phyloP scores from a whole-genome alignment of 2,797 vertebrate genomes.

The Salarias fasciatus region DNA sequence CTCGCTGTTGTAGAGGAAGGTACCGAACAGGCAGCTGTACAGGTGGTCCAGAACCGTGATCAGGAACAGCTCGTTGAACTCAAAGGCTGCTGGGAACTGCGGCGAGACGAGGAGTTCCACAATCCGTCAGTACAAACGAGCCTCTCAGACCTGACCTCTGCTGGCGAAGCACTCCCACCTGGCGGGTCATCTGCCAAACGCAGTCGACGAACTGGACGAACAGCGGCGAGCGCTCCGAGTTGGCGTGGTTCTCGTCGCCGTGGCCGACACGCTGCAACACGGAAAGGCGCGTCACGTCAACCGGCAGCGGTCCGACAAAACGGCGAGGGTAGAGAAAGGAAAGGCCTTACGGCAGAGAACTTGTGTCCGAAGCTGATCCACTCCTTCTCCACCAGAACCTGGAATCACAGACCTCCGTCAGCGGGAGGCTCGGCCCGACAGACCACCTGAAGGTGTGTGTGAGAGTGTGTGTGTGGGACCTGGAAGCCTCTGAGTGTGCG shows the following conservation, averaged over 20 bases:
- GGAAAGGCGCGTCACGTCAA: too few species aligned
- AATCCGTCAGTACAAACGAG: too few species aligned
- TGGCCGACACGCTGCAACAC: conserved; percentile 86
- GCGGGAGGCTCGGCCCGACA: too few species aligned
- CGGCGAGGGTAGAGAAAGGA: too few species aligned
- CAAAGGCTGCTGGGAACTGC: conserved; percentile 96
- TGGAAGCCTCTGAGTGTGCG: conserved; percentile 91
- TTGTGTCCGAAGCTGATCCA: conserved; percentile 96
- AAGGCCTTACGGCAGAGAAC: conserved; percentile 87
- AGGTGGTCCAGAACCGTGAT: conserved; percentile 95
- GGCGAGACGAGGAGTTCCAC: too few species aligned
- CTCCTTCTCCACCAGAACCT: conserved; percentile 93
- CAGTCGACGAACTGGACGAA: conserved; percentile 98
- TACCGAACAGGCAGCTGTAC: conserved; percentile 97
- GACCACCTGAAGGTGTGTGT: too few species aligned
- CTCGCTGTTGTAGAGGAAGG: conserved; percentile 94
- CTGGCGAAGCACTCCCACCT: too few species aligned
- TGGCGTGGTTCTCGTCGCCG: conserved; percentile 91
- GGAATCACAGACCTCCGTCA: conserved; percentile 11
- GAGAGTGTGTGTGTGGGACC: conserved; percentile 46
- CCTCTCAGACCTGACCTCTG: too few species aligned
- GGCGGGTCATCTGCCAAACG: conserved; percentile 97
- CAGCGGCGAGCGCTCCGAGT: conserved; percentile 95
- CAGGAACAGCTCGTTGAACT: conserved; percentile 96
- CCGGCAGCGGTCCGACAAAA: too few species aligned